These are phyloP conservation scores for Oryctes rhinoceros DNA, from an alignment of 1,140 invertebrate genomes.

Conservation along the genomic window DNA sequence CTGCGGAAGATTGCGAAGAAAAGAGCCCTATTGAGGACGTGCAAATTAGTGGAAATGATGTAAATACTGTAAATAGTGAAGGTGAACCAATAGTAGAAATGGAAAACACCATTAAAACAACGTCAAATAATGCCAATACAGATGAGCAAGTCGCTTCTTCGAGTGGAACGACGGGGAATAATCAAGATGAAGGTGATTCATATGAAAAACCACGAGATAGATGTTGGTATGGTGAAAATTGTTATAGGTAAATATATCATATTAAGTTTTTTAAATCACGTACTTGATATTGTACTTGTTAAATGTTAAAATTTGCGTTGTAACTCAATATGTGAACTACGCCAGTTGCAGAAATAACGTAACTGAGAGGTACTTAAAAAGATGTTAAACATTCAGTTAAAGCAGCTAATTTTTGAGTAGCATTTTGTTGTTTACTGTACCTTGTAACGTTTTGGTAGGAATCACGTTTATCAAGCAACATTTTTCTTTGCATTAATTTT, in stretches of 20 bases:
- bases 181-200: background rate
- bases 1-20: background rate
- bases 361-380: no score
- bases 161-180: background rate
- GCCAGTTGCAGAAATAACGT: no score
- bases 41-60: background rate
- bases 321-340: no score
- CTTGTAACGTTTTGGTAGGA: no score
- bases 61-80: background rate
- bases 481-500: no score
- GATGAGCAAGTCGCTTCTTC: background rate
- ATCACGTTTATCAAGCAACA: no score
- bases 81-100: background rate
- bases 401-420: no score
- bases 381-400: no score
- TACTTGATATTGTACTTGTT: no score
- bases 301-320: no score
- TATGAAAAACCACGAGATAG: conserved; percentile 48
- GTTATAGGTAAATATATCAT: conserved; percentile 58
- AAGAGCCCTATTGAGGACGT: background rate
- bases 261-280: no score
- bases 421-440: no score
- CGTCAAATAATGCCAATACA: background rate
- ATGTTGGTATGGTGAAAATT: conserved; percentile 59
- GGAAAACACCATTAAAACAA: background rate